A percentile compares a stretch with the other conserved stretches of the same genome.
phyloP scores from a whole-genome alignment of 2,888 invertebrate genomes.

The Xiphydria camelus region DNA sequence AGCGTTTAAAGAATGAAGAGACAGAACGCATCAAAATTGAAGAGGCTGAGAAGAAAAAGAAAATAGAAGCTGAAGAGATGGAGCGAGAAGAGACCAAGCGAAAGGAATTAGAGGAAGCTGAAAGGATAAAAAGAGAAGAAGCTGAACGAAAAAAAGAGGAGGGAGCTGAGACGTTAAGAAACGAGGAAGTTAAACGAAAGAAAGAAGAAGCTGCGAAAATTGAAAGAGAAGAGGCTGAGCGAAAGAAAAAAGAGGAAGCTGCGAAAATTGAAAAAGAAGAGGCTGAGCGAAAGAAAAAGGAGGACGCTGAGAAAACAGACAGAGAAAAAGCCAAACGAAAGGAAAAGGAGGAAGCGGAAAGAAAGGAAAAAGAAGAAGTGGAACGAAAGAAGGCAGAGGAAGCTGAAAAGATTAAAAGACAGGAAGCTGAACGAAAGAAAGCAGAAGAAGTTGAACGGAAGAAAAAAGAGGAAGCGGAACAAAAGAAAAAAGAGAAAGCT shows the following conservation, averaged over 20 bases:
- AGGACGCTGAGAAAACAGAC: conserved; percentile 23
- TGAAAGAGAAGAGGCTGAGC: conserved; percentile 22
- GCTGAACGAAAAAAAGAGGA: conserved; percentile 19
- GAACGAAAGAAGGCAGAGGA: conserved; percentile 20
- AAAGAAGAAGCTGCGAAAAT: conserved; percentile 21
- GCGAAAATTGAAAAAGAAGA: conserved; percentile 19
- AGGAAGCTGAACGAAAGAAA: conserved; percentile 19
- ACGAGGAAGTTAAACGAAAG: conserved; percentile 20
- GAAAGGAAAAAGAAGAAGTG: conserved; percentile 14
- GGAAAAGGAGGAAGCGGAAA: conserved; percentile 19
- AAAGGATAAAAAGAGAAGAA: conserved; percentile 23
- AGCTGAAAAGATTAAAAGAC: conserved; percentile 9
- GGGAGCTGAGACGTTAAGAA: conserved; percentile 15
- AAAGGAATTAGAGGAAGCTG: conserved; percentile 19
- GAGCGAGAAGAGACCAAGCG: conserved; percentile 22
- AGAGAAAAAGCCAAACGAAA: conserved; percentile 23
- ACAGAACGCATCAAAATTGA: conserved; percentile 17
- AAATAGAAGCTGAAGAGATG: conserved; percentile 9
- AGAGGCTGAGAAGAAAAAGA: conserved; percentile 17
- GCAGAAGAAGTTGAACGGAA: too few species aligned
- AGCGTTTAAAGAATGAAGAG: conserved; percentile 20
- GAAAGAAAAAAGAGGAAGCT: conserved; percentile 22
- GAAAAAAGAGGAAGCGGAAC: conserved; percentile 9
- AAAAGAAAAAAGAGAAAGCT: too few species aligned
- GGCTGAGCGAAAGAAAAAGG: conserved; percentile 26